Evolutionary conservation across 2,113 vertebrate genomes (phyloP).

Genomic region (Odocoileus virginianus): DNA sequence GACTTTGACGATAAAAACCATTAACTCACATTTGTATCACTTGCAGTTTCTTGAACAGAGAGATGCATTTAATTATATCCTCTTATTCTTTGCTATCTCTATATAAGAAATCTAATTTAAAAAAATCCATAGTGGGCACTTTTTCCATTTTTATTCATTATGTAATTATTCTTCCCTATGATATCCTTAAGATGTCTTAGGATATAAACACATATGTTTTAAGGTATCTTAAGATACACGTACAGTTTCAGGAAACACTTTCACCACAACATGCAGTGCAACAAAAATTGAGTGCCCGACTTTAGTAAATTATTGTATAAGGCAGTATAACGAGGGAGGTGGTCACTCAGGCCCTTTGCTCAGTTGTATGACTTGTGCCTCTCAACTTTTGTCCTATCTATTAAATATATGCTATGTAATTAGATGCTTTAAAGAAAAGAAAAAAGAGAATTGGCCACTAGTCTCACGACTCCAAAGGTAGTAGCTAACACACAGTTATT

Average conservation of each 20-base stretch:
- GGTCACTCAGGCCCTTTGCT: slow-evolving; percentile 81
- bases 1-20: neutral
- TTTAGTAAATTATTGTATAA: slow-evolving; percentile 35
- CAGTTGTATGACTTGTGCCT: slow-evolving; percentile 92
- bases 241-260: neutral
- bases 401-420: slow-evolving; percentile 98
- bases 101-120: neutral
- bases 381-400: slow-evolving; percentile 92
- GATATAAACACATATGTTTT: neutral
- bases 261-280: neutral
- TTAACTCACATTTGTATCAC: neutral
- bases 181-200: neutral
- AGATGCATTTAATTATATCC: neutral
- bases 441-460: neutral
- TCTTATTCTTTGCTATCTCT: slow-evolving; percentile 23
- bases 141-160: neutral
- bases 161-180: neutral
- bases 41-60: slow-evolving; percentile 20
- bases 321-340: slow-evolving; percentile 28
- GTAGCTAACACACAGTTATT: neutral
- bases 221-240: neutral
- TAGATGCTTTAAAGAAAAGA: slow-evolving; percentile 89
- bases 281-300: neutral
- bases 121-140: neutral
- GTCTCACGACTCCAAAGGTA: slow-evolving; percentile 12